phyloP scores from a whole-genome alignment of 2,888 invertebrate species.

The Clepsis dumicolana region DNA sequence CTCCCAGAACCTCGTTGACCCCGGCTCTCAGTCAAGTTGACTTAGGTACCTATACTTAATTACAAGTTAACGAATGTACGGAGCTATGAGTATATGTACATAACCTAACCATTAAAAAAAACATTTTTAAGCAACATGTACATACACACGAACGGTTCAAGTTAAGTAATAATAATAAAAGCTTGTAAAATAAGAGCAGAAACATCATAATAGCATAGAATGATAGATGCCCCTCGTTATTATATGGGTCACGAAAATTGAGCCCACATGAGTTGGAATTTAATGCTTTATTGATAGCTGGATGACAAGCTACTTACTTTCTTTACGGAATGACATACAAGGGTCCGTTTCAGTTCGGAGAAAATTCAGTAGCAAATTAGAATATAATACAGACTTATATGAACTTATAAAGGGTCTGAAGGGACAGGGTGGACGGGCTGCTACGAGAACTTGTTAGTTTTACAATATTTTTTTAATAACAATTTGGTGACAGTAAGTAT shows the following conservation, averaged over 20 bases:
- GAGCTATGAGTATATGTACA: too few species aligned
- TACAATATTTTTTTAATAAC: too few species aligned
- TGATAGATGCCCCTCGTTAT: conserved; percentile 42
- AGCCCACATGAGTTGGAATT: conserved; percentile 36
- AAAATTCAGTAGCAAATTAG: conserved; percentile 3
- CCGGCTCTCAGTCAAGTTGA: too few species aligned
- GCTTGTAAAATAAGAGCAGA: not conserved
- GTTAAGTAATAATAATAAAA: not conserved
- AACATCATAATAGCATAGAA: conserved; percentile 16
- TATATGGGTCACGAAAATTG: conserved; percentile 40
- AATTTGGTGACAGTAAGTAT: too few species aligned
- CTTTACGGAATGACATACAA: conserved; percentile 43
- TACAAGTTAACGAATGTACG: too few species aligned
- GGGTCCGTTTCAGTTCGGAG: conserved; percentile 29
- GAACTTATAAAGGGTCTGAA: not conserved
- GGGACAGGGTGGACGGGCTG: not conserved
- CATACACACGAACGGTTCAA: too few species aligned
- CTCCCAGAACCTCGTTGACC: too few species aligned
- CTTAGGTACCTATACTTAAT: too few species aligned
- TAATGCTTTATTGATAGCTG: conserved; percentile 51
- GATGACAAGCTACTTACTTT: conserved; percentile 55
- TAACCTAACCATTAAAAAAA: too few species aligned
- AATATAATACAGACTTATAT: not conserved
- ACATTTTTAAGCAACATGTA: too few species aligned
- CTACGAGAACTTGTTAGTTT: not conserved